phyloP scores from a whole-genome alignment of 1,140 invertebrate species.

The Drosophila carrolli region DNA sequence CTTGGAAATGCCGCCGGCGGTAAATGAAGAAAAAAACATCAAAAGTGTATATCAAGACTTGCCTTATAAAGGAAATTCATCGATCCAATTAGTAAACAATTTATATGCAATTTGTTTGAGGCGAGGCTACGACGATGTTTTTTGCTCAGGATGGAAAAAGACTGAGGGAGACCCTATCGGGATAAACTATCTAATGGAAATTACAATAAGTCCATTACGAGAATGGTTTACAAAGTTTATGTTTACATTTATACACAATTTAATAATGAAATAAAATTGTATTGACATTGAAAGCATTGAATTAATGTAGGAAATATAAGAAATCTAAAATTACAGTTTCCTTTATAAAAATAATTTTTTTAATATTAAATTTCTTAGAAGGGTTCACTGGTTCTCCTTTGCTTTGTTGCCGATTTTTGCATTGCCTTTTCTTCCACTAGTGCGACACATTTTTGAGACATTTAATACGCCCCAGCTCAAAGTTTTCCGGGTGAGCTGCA shows the following conservation, averaged over 20 bases:
- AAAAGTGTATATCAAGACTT: constrained; percentile 23
- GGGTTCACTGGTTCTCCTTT: neutral
- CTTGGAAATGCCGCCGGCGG: constrained; percentile 41
- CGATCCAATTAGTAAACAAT: constrained; percentile 54
- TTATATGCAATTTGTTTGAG: constrained; percentile 43
- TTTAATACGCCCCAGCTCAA: constrained; percentile 28
- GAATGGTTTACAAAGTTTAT: no score
- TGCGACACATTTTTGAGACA: constrained; percentile 57
- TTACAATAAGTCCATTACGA: neutral
- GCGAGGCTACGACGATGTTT: constrained; percentile 6
- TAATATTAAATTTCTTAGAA: constrained; percentile 3
- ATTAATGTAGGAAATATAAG: no score
- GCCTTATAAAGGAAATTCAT: constrained; percentile 30
- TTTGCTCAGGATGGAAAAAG: neutral
- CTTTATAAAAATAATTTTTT: no score
- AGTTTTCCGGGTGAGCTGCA: constrained; percentile 30
- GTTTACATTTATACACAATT: no score
- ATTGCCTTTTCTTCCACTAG: constrained; percentile 12
- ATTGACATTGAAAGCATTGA: no score
- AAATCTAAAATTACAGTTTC: no score
- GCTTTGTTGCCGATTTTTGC: neutral
- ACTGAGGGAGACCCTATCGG: neutral
- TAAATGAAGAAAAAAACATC: constrained; percentile 35
- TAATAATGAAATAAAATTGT: no score
- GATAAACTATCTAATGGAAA: neutral